A percentile compares a stretch with the other conserved stretches of the same genome.
phyloP scores from a whole-genome alignment of 2,113 vertebrate species.

The Chelonoidis abingdonii region DNA sequence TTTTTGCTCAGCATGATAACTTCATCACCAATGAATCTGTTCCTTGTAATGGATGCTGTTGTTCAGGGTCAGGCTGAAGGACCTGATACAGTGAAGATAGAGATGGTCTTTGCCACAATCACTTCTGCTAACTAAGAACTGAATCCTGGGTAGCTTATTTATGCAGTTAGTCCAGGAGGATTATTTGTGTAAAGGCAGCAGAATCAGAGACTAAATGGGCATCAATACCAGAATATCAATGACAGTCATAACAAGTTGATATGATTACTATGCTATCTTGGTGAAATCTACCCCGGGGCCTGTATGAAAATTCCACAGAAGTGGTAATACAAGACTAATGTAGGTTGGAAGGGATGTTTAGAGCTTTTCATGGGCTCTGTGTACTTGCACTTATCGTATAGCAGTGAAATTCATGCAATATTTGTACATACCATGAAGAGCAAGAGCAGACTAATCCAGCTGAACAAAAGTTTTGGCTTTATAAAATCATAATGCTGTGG shows the following conservation, averaged over 20 bases:
- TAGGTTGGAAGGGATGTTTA: background rate
- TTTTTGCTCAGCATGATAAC: background rate
- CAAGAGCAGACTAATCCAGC: background rate
- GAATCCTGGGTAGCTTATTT: background rate
- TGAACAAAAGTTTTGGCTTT: background rate
- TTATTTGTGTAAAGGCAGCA: background rate
- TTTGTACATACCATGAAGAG: background rate
- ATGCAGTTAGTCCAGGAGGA: background rate
- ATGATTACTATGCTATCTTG: background rate
- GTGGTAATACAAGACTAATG: background rate
- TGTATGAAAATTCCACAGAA: background rate
- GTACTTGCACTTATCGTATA: background rate
- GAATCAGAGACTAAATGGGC: background rate
- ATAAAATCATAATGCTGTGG: background rate
- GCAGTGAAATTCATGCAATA: background rate
- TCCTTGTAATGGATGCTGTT: background rate
- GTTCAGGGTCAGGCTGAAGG: background rate
- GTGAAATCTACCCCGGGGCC: background rate
- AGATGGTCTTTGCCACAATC: background rate
- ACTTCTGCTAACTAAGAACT: background rate
- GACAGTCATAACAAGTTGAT: background rate
- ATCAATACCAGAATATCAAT: background rate
- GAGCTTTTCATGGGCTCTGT: background rate
- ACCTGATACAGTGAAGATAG: background rate
- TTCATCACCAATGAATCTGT: background rate